A percentile compares a stretch with the other conserved stretches of the same genome.
Conservation (phyloP, 1,140 invertebrate species). For the Temnothorax longispinosus region DNA sequence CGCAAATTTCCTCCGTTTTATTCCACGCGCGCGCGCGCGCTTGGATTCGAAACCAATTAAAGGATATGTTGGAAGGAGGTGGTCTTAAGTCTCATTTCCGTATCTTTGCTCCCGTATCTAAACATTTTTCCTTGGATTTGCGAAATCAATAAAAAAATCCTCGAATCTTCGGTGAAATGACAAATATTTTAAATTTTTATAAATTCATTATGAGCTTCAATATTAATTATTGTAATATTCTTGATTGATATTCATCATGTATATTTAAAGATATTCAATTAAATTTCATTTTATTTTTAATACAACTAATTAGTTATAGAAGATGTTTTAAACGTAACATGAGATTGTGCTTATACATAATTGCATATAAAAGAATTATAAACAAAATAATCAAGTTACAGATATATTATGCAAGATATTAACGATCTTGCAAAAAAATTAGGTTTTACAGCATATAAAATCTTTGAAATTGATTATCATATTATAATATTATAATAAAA, state of each 20-base stretch:
- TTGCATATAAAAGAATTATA: not conserved
- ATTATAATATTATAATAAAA: not conserved
- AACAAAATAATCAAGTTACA: not conserved
- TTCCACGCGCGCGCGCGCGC: not conserved
- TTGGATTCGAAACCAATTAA: not conserved
- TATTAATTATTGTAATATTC: slow-evolving; percentile 8
- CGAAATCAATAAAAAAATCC: not conserved
- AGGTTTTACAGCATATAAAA: not conserved
- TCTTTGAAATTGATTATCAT: not conserved
- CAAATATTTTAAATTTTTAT: not conserved
- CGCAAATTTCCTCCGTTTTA: slow-evolving; percentile 34
- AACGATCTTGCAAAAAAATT: not conserved
- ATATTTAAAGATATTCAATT: not conserved
- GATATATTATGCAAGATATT: too few relatives aligned
- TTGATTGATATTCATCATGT: not conserved
- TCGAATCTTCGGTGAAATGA: not conserved
- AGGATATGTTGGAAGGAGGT: not conserved
- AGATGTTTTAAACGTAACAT: not conserved
- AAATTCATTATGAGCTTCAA: not conserved
- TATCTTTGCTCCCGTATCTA: not conserved
- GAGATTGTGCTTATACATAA: not conserved
- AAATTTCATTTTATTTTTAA: not conserved
- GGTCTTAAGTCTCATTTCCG: not conserved
- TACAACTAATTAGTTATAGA: not conserved
- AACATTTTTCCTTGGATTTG: not conserved